phyloP scores from a whole-genome alignment of 2,888 invertebrate genomes.

The Siphlonurus alternatus region DNA sequence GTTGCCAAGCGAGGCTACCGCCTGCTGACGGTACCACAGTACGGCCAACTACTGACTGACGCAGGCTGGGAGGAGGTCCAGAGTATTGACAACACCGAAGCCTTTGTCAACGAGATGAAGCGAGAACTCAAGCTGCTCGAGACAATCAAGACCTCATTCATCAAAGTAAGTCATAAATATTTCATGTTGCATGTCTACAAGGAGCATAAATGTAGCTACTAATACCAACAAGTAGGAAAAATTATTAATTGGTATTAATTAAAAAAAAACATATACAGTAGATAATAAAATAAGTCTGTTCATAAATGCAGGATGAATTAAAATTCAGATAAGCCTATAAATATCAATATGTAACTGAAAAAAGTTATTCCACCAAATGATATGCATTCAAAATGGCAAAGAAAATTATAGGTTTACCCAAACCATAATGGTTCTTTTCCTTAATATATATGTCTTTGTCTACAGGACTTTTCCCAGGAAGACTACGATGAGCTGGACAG shows the following conservation, averaged over 20 bases:
- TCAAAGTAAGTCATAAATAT: conserved; percentile 24
- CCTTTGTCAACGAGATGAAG: conserved; percentile 29
- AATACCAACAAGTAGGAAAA: conserved; percentile 25
- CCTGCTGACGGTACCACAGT: conserved; percentile 22
- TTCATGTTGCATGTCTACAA: conserved; percentile 30
- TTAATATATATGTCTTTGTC: too few relatives aligned
- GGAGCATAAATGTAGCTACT: conserved; percentile 30
- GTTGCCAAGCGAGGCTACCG: conserved; percentile 32
- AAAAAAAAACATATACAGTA: too few relatives aligned
- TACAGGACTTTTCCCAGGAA: conserved; percentile 28
- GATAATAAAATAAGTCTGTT: too few relatives aligned
- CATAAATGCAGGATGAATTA: too few relatives aligned
- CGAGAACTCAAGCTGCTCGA: conserved; percentile 28
- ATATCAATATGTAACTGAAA: too few relatives aligned
- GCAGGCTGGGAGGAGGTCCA: conserved; percentile 22
- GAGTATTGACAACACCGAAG: conserved; percentile 30
- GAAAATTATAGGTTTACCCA: too few relatives aligned
- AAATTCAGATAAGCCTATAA: too few relatives aligned
- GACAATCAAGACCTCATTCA: conserved; percentile 27
- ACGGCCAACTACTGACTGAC: conserved; percentile 25
- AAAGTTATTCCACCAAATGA: too few relatives aligned
- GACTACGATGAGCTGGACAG: conserved; percentile 30
- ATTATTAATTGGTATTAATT: too few relatives aligned
- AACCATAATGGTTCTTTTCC: too few relatives aligned
- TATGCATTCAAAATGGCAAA: too few relatives aligned